These are phyloP conservation scores for Chunga burmeisteri DNA, from an alignment of 2,113 vertebrate genomes.

Conservation along the genomic window DNA sequence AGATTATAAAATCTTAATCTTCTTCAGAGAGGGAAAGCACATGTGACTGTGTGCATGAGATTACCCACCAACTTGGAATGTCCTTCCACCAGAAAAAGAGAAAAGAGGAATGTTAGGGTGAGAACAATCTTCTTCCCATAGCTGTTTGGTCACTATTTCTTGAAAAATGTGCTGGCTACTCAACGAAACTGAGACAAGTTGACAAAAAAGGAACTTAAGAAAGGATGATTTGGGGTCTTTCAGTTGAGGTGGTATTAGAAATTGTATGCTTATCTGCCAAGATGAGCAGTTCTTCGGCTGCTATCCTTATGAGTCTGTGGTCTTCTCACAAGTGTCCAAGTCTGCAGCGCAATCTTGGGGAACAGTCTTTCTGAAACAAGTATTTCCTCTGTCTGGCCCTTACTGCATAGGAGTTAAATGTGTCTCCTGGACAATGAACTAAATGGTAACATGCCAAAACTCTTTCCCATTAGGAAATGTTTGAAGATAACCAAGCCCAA, in stretches of 20 bases:
- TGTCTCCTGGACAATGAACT: background rate
- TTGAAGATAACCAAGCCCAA: background rate
- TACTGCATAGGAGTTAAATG: background rate
- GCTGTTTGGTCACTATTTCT: background rate
- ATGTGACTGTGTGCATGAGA: background rate
- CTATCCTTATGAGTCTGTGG: background rate
- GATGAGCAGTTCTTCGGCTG: background rate
- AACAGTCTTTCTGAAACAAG: background rate
- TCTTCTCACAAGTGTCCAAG: background rate
- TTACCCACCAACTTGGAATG: background rate
- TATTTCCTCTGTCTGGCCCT: background rate
- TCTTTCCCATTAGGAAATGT: background rate
- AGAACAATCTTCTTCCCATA: background rate
- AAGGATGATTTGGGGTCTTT: background rate
- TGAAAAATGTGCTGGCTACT: background rate
- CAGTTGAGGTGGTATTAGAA: background rate
- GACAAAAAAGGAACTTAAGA: background rate
- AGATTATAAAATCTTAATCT: background rate
- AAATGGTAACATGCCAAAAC: background rate
- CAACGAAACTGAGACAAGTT: background rate
- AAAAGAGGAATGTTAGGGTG: background rate
- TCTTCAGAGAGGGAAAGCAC: background rate
- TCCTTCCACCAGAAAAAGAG: background rate
- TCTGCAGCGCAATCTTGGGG: background rate
- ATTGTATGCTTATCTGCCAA: background rate